phyloP scores from a whole-genome alignment of 2,113 vertebrate species.

The Mesitornis unicolor region DNA sequence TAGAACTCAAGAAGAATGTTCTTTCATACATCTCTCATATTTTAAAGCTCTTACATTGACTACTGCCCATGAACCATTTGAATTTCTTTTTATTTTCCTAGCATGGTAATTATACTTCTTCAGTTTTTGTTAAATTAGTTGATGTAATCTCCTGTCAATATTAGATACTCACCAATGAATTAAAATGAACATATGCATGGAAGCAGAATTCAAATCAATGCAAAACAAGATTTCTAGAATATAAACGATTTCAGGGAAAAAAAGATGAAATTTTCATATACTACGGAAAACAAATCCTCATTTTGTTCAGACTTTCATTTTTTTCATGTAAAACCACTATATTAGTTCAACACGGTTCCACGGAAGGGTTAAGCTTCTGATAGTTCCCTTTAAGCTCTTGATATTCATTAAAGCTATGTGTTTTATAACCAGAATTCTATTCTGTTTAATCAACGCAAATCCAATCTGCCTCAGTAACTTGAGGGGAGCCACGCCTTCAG shows the following conservation, averaged over 20 bases:
- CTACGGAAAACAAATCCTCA: not conserved
- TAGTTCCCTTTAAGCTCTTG: not conserved
- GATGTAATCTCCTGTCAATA: not conserved
- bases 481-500: not conserved
- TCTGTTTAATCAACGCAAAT: not conserved
- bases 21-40: not conserved
- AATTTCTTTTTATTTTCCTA: not conserved
- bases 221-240: not conserved
- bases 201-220: not conserved
- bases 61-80: fast-evolving
- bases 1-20: not conserved
- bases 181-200: not conserved
- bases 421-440: not conserved
- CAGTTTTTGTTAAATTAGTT: not conserved
- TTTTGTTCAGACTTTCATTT: not conserved
- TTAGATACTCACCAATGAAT: not conserved
- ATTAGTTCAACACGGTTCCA: not conserved
- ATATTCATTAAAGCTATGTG: not conserved
- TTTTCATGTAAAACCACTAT: not conserved
- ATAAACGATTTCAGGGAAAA: not conserved
- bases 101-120: not conserved
- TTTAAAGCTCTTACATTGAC: not conserved
- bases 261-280: not conserved
- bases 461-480: not conserved
- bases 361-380: not conserved